Percentiles rank a stretch among this genome's conserved stretches.
phyloP scores from a whole-genome alignment of 64 coral and sea anemone genomes.

The Catalaphyllia jardinei region DNA sequence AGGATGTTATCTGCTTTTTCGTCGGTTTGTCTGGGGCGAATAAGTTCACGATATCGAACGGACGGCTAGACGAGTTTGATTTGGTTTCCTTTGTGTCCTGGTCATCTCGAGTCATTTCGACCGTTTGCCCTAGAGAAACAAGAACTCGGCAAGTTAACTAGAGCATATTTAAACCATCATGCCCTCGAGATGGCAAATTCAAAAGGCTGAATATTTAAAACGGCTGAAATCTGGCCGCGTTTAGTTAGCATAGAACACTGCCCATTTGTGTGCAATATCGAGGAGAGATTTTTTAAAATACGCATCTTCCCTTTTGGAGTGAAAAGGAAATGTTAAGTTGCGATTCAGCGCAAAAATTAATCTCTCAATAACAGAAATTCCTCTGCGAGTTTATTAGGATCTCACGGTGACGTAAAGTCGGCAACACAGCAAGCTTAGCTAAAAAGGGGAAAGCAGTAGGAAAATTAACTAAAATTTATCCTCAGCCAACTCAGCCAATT shows the following conservation, averaged over 20 bases:
- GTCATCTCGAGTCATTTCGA: constrained; percentile 42
- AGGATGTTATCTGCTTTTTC: constrained; percentile 31
- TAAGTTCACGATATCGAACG: constrained; percentile 90
- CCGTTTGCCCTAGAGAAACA: constrained; percentile 31
- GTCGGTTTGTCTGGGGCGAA: constrained; percentile 60
- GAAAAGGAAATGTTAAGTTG: neutral
- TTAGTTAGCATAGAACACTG: neutral
- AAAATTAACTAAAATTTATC: neutral
- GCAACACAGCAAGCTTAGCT: neutral
- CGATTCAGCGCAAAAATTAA: neutral
- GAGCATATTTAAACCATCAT: neutral
- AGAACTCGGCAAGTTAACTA: constrained; percentile 23
- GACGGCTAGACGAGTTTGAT: constrained; percentile 50
- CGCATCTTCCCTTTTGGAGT: neutral
- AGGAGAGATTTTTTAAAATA: neutral
- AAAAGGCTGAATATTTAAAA: neutral
- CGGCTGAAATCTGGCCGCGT: neutral
- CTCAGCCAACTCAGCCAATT: neutral
- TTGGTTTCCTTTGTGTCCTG: neutral
- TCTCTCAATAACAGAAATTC: neutral
- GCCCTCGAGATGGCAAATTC: neutral
- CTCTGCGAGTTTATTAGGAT: neutral
- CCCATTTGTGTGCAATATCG: neutral
- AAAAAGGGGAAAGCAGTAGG: neutral
- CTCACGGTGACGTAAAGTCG: neutral